Percentiles rank a stretch among this genome's conserved stretches.
Conservation (phyloP, 1,140 invertebrate species). For the Laodelphax striatellus region DNA sequence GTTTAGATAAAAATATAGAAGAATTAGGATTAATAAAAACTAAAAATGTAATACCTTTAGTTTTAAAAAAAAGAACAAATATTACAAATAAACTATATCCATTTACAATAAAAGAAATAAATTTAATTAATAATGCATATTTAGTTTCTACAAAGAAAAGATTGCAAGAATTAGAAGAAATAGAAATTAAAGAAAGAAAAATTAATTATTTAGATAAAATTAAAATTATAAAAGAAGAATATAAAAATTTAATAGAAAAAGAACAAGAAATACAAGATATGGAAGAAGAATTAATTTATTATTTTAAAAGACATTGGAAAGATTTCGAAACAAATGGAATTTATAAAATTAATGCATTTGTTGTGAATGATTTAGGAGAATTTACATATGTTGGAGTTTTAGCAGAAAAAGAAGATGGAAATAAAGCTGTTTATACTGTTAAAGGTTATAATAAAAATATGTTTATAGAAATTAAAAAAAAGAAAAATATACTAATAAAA, state of each 20-base stretch:
- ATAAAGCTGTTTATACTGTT: constrained; percentile 3
- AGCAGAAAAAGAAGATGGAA: background rate
- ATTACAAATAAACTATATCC: background rate
- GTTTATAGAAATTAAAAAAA: background rate
- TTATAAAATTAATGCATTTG: constrained; percentile 7
- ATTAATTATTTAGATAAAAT: background rate
- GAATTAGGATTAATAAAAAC: constrained; percentile 7
- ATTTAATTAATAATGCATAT: background rate
- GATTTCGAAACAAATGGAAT: background rate
- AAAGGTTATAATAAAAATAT: constrained; percentile 3
- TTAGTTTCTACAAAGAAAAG: background rate
- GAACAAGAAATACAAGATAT: background rate
- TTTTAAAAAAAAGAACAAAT: background rate
- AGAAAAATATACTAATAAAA: constrained; percentile 1
- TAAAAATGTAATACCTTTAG: background rate
- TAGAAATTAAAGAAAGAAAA: background rate
- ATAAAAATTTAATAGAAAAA: constrained; percentile 1
- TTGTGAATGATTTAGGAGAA: background rate
- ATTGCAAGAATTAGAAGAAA: background rate
- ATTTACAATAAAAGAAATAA: background rate
- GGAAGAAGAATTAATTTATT: constrained; percentile 1
- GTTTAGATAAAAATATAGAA: constrained; percentile 1
- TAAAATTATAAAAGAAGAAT: background rate
- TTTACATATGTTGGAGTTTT: constrained; percentile 7
- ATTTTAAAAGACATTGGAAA: background rate